Percentiles rank a stretch among this genome's conserved stretches.
Evolutionary conservation across 2,888 invertebrate genomes (phyloP).

Genomic region (Troides aeacus): DNA sequence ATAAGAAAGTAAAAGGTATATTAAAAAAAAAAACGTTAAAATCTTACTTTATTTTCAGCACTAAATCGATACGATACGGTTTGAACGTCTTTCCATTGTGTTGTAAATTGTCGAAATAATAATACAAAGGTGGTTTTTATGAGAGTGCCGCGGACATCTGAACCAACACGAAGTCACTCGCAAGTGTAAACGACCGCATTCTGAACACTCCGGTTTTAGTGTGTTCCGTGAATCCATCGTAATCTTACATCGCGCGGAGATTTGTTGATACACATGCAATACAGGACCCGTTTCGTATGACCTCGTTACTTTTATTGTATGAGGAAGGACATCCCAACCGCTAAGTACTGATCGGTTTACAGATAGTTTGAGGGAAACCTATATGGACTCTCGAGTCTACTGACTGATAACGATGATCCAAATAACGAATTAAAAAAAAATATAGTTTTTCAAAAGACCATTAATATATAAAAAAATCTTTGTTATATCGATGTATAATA

Average conservation of each 20-base stretch:
- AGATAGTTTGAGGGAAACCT: too few relatives aligned
- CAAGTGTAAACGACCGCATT: conserved; percentile 31
- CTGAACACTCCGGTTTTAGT: conserved; percentile 18
- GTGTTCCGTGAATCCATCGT: conserved; percentile 23
- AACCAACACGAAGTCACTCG: conserved; percentile 23
- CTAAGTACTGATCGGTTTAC: too few relatives aligned
- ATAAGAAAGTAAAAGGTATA: too few relatives aligned
- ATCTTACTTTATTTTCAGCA: not conserved
- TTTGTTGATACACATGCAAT: conserved; percentile 12
- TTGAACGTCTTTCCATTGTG: conserved; percentile 7
- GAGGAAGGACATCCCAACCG: too few relatives aligned
- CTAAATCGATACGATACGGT: conserved; percentile 4
- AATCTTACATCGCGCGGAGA: conserved; percentile 27
- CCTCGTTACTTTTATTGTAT: not conserved
- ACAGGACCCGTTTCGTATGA: not conserved
- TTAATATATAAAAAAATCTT: too few relatives aligned
- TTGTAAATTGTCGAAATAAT: conserved; percentile 5
- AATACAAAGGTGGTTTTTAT: conserved; percentile 4
- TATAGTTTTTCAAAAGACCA: too few relatives aligned
- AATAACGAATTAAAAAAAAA: too few relatives aligned
- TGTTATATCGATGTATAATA: too few relatives aligned
- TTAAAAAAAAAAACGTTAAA: too few relatives aligned
- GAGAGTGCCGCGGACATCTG: conserved; percentile 18
- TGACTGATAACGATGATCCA: too few relatives aligned
- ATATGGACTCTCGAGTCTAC: too few relatives aligned